A percentile compares a stretch with the other conserved stretches of the same genome.
Evolutionary conservation across 2,797 vertebrate genomes (phyloP).

Genomic region (Mus caroli): DNA sequence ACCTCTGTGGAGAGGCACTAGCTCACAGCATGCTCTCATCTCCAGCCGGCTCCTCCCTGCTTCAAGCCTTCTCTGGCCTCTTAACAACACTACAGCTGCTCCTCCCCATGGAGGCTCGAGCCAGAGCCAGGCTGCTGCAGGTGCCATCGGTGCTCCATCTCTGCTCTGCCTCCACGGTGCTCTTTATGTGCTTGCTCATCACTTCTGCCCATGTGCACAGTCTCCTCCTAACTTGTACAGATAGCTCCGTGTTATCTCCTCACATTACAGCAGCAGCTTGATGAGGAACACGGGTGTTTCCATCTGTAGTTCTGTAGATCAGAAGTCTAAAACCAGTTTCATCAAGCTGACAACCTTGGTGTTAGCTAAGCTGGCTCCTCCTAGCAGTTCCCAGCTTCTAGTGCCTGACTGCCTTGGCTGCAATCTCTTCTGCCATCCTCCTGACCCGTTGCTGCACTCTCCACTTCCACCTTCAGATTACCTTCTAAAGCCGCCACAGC

Average conservation of each 20-base stretch:
- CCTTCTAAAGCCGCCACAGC: background rate
- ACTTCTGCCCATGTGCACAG: background rate
- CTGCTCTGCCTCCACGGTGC: background rate
- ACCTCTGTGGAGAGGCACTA: background rate
- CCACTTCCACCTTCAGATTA: background rate
- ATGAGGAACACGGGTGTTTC: background rate
- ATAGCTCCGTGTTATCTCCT: background rate
- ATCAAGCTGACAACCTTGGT: background rate
- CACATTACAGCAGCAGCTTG: background rate
- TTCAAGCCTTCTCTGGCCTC: background rate
- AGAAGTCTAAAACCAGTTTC: background rate
- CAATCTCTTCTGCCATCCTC: background rate
- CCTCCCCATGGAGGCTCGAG: background rate
- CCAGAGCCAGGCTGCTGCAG: background rate
- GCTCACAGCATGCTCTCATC: accelerated
- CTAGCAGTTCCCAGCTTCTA: background rate
- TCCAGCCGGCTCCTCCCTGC: background rate
- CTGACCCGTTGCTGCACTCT: background rate
- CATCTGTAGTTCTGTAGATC: background rate
- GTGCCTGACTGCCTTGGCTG: background rate
- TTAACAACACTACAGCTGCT: too few relatives aligned
- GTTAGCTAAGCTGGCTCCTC: background rate
- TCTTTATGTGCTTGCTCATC: background rate
- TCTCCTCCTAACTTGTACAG: background rate
- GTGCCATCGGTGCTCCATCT: accelerated